A percentile compares a stretch with the other conserved stretches of the same genome.
These are phyloP conservation scores for Clostera curtula DNA, from an alignment of 2,888 invertebrate species.

Conservation along the genomic window DNA sequence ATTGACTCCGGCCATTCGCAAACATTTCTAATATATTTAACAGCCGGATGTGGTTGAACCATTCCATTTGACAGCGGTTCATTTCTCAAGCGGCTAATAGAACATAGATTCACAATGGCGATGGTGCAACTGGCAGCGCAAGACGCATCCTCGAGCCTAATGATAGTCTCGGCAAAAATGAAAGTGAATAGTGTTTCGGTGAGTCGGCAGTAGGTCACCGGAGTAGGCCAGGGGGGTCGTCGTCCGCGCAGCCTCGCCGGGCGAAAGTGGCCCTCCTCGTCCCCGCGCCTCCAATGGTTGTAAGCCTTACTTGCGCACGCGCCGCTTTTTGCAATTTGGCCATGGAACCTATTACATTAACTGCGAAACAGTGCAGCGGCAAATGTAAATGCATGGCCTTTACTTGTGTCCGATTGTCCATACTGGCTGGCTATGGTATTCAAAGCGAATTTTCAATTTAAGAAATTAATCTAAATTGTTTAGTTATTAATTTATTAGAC, in stretches of 20 bases:
- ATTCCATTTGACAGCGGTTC: no score
- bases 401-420: conserved; percentile 47
- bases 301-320: conserved; percentile 61
- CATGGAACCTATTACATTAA: conserved; percentile 71
- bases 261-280: conserved; percentile 67
- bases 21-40: no score
- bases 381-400: conserved; percentile 65
- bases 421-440: conserved; percentile 17
- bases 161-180: conserved; percentile 60
- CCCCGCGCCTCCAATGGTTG: conserved; percentile 43
- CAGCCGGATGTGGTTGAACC: no score
- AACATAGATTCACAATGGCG: conserved; percentile 30
- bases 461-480: no score
- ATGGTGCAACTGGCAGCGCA: conserved; percentile 46
- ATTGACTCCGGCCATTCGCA: no score
- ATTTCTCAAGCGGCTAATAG: no score
- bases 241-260: conserved; percentile 71
- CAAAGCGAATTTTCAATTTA: no score
- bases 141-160: conserved; percentile 63
- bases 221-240: conserved; percentile 72
- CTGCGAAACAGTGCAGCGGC: conserved; percentile 60
- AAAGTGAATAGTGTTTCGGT: conserved; percentile 68
- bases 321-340: conserved; percentile 72
- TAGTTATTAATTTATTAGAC: no score
- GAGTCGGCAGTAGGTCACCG: conserved; percentile 65